Evolutionary conservation across 2,113 vertebrate genomes (phyloP), one percentile per base, ranked within the genome.

Genomic region (Caranx ignobilis): DNA sequence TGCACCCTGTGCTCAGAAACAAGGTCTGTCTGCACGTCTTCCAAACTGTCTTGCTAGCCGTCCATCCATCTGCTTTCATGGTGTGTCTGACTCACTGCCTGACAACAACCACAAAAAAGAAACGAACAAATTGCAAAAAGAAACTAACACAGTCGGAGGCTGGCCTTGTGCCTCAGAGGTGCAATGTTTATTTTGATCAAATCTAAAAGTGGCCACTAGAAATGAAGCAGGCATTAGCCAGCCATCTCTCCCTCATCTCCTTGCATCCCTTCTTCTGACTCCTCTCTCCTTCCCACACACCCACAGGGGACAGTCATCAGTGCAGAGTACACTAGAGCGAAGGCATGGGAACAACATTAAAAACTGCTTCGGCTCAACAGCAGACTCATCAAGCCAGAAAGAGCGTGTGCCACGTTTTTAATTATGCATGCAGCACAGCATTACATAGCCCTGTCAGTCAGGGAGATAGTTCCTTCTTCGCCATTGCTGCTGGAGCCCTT

Each of bases 371-470:
- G 61, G 76, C 47, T 84, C 69, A 86, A 87, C 87, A 82, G 78
- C 82, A 62, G 75, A 79, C 70, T 87, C 85, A 84, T 75, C 82
- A 85, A 82, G 84, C 76, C 71, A 68, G 67, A 84, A 79, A 64
- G 77, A 76, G 75, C 31, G 73, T 65, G 61, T 64, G 86, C 73
- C 77, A 77, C 39, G 9, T 79, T 82, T 89, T 87, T 88, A 88
- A 91, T 89, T 87, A 89, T 88, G 76, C 81, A 86, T 81, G 87
- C 82, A 75, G 82, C 75, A 68, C 73, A 66, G 71, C 89, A 82
- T 78, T 65, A 75, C 70, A 41, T 32, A 21, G 82, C 52, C 47
- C 77, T 77, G 81, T 85, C 89, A 91, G 48, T 91, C 82, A 72
- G 37, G 57, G 59, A 82, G 73, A 85, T 71, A 55, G 45, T 45